A percentile compares a stretch with the other conserved stretches of the same genome.
Evolutionary conservation across 2,113 vertebrate genomes (phyloP).

Genomic region (Alouatta palliata): DNA sequence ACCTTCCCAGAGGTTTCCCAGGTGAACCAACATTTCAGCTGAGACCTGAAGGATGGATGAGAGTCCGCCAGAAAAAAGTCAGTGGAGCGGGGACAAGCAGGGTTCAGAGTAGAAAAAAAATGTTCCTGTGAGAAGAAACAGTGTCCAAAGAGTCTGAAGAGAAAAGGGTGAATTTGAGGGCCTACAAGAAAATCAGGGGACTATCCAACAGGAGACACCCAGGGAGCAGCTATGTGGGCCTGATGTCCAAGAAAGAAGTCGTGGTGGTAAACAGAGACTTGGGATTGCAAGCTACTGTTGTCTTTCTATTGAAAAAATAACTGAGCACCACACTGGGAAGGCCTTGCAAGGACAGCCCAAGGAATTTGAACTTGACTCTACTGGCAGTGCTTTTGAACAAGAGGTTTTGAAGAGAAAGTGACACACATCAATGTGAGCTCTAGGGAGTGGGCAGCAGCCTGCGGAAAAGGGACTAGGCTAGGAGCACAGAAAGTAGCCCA

Average conservation of each 20-base stretch:
- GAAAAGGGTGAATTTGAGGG: neutral
- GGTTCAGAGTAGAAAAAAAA: neutral
- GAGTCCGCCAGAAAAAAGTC: neutral
- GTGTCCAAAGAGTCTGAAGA: neutral
- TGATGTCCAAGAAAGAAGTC: neutral
- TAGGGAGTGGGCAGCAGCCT: neutral
- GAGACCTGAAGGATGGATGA: neutral
- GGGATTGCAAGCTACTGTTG: neutral
- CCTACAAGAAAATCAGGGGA: neutral
- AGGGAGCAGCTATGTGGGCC: neutral
- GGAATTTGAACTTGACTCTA: neutral
- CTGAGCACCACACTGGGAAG: neutral
- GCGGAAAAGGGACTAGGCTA: neutral
- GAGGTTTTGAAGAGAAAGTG: neutral
- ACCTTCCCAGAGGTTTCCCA: neutral
- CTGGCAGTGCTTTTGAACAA: neutral
- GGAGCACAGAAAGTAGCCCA: neutral
- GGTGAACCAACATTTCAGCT: neutral
- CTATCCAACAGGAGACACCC: neutral
- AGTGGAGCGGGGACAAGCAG: neutral
- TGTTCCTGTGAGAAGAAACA: neutral
- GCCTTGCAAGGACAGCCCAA: neutral
- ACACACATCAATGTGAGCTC: neutral
- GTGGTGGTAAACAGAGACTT: neutral
- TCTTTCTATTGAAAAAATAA: neutral